These are phyloP conservation scores for Leptopterna dolabrata DNA, from an alignment of 2,888 invertebrate species.

Conservation along the genomic window DNA sequence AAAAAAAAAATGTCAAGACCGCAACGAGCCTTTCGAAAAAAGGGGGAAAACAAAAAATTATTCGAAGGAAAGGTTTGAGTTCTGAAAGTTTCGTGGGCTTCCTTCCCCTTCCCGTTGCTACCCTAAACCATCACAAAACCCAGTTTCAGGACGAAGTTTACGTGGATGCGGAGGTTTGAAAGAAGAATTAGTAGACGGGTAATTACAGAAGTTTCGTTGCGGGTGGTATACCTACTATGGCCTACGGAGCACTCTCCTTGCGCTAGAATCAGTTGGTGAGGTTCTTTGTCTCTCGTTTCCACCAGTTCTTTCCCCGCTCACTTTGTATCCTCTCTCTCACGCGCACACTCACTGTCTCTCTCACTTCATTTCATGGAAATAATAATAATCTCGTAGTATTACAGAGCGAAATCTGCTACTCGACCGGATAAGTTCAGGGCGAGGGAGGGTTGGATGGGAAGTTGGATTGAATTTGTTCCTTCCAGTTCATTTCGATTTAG, in stretches of 20 bases:
- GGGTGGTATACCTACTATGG: not conserved
- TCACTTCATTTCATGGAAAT: too few species aligned
- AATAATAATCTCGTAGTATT: not conserved
- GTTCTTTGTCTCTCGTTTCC: not conserved
- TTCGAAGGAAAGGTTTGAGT: not conserved
- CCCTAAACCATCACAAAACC: slow-evolving; percentile 5
- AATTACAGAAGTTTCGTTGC: slow-evolving; percentile 25
- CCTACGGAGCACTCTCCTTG: not conserved
- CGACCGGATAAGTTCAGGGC: not conserved
- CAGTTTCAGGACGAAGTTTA: slow-evolving; percentile 6
- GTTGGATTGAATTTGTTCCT: not conserved
- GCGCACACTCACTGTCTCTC: too few species aligned
- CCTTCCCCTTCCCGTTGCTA: not conserved
- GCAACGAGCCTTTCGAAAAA: not conserved
- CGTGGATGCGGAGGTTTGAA: not conserved
- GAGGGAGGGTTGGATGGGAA: not conserved
- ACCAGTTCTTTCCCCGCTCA: not conserved
- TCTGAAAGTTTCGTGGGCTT: not conserved
- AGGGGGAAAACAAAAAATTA: not conserved
- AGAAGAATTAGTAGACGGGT: slow-evolving; percentile 15
- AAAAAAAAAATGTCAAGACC: not conserved
- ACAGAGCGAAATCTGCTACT: not conserved
- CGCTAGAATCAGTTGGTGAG: not conserved
- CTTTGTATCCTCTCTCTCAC: not conserved
- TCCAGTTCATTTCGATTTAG: too few species aligned